Evolutionary conservation across 2,113 vertebrate genomes (phyloP), one percentile per base, ranked within the genome.

Genomic region (Rissa tridactyla): DNA sequence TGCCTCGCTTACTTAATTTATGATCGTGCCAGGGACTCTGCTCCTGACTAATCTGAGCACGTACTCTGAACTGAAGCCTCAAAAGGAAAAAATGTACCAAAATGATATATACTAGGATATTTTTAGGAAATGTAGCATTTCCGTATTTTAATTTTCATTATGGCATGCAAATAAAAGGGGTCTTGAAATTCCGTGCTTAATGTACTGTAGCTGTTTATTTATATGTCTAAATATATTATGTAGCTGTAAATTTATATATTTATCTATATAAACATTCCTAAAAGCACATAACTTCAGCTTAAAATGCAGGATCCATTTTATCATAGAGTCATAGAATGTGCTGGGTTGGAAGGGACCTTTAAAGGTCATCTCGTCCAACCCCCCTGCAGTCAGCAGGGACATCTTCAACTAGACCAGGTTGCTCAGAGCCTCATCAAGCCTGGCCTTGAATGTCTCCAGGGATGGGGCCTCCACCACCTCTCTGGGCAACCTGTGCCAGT

Each of bases 1-100:
- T 70, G 8, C 29, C 26, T 81, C 0, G 0, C 22, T 62, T 7
- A 5, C 46, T 79, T 75, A 75, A 42, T 71, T 68, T 9, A 6
- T 38, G 10, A 19, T 17, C 13, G 26, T 15, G 26, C 11, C 14
- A 42, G 26, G 32, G 10, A 29, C 8, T 25, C 11, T 66, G 55
- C 49, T 90, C 13, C 60, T 36, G 22, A 21, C 42, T 21, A 19
- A 73, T 20, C 26, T 34, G 11, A 46, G 6, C 38, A 20, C 0
- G 4, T 52, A 10, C 46, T 82, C 49, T 54, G 27, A 64, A 52
- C 11, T 61, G 55, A 75, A 66, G 21, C 30, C 17, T 87, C 70
- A 49, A 76, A 87, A 84, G 26, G 26, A 38, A 64, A 80, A 79
- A 47, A 60, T 12, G 3, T 23, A 36, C 20, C 30, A 49, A 68